These are phyloP conservation scores for Harpagifer antarcticus DNA, from an alignment of 2,797 vertebrate genomes.

Conservation along the genomic window DNA sequence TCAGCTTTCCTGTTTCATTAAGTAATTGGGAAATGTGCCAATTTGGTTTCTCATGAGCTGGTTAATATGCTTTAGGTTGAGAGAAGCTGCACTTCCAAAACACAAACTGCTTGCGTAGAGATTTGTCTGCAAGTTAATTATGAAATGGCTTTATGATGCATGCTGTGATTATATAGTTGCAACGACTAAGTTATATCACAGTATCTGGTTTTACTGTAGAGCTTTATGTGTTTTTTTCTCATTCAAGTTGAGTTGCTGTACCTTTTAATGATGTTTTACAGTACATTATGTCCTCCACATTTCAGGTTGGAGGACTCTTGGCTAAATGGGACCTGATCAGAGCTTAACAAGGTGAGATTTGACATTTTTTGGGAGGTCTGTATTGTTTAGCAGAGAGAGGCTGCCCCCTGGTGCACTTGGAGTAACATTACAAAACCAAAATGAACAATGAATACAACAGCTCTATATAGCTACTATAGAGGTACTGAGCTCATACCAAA, in stretches of 20 bases:
- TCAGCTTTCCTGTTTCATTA: constrained; percentile 28
- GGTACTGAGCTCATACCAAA: neutral
- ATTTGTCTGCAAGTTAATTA: constrained; percentile 20
- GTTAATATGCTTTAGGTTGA: constrained; percentile 3
- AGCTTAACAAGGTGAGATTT: constrained; percentile 5
- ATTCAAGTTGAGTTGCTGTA: neutral
- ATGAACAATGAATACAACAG: neutral
- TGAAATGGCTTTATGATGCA: neutral
- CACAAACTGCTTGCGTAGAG: constrained; percentile 26
- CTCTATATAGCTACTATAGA: neutral
- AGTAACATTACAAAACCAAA: constrained; percentile 16
- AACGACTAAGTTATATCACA: neutral
- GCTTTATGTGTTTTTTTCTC: neutral
- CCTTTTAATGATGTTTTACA: neutral
- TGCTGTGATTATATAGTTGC: constrained; percentile 4
- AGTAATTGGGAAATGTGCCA: constrained; percentile 43
- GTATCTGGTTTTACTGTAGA: neutral
- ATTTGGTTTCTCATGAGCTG: constrained; percentile 23
- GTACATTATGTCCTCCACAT: neutral
- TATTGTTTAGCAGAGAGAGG: neutral
- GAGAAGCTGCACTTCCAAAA: constrained; percentile 35
- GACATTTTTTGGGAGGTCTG: neutral
- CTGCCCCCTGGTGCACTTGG: constrained; percentile 53
- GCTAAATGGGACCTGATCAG: neutral
- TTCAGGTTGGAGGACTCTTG: neutral